Evolutionary conservation across 2,888 invertebrate genomes (phyloP).

Genomic region (Drosophila anomalata): DNA sequence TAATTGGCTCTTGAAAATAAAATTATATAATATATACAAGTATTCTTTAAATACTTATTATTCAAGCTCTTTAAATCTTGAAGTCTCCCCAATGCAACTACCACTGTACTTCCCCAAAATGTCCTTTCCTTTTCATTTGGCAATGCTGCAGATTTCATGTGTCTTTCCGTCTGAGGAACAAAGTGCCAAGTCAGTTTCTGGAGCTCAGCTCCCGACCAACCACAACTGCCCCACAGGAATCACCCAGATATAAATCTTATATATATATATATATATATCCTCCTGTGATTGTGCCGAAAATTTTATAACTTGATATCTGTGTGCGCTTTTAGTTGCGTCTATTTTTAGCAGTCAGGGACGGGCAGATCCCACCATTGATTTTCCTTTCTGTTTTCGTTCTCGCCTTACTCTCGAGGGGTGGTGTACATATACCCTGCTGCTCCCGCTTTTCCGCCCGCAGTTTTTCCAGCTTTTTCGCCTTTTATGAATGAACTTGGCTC

Average conservation of each 20-base stretch:
- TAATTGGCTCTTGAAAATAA: no score
- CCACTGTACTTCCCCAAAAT: conserved; percentile 11
- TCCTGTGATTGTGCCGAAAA: conserved; percentile 35
- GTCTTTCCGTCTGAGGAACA: conserved; percentile 16
- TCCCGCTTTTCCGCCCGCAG: not conserved
- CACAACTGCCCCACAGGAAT: conserved; percentile 5
- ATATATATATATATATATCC: not conserved
- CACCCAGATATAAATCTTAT: not conserved
- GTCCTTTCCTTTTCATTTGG: conserved; percentile 46
- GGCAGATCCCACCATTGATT: conserved; percentile 53
- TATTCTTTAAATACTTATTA: no score
- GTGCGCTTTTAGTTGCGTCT: conserved; percentile 20
- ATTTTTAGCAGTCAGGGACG: conserved; percentile 37
- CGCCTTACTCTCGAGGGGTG: not conserved
- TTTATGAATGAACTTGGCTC: conserved; percentile 74
- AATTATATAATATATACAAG: no score
- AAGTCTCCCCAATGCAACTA: not conserved
- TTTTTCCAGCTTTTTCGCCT: conserved; percentile 46
- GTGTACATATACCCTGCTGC: not conserved
- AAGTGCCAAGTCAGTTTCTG: conserved; percentile 52
- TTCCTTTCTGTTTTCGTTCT: conserved; percentile 26
- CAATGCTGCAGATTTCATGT: conserved; percentile 13
- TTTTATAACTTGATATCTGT: conserved; percentile 46
- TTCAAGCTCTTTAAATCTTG: not conserved
- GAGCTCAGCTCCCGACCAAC: conserved; percentile 36